phyloP scores from a whole-genome alignment of 2,113 vertebrate species.

The Dipodomys spectabilis region DNA sequence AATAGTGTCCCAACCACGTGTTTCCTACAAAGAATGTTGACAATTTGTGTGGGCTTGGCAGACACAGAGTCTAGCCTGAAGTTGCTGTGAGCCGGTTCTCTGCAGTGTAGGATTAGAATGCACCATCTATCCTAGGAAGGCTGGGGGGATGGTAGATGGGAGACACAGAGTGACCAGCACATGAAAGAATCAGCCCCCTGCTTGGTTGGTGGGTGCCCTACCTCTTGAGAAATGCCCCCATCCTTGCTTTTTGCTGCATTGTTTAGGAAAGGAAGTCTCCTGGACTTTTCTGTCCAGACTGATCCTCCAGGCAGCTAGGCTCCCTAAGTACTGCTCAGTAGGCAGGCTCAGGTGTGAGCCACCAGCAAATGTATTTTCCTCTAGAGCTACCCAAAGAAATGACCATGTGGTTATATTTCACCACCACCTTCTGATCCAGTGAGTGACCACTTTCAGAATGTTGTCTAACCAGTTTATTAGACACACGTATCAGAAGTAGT shows the following conservation, averaged over 20 bases:
- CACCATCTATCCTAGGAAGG: not conserved
- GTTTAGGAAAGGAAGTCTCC: too few species aligned
- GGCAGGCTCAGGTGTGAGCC: too few species aligned
- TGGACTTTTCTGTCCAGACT: too few species aligned
- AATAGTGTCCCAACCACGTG: not conserved
- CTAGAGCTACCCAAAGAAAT: not conserved
- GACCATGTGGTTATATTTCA: slow-evolving; percentile 14
- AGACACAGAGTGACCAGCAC: not conserved
- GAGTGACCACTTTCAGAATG: slow-evolving; percentile 35
- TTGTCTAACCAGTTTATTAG: slow-evolving; percentile 30
- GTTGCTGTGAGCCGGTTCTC: not conserved
- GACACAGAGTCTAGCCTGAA: not conserved
- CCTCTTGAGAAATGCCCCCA: too few species aligned
- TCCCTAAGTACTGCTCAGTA: too few species aligned
- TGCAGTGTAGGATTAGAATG: not conserved
- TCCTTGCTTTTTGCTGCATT: too few species aligned
- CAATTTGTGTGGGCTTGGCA: not conserved
- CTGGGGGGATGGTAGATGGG: not conserved
- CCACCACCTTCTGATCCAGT: not conserved
- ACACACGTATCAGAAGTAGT: not conserved
- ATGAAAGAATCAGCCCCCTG: not conserved
- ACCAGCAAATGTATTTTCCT: not conserved
- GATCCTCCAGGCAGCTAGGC: too few species aligned
- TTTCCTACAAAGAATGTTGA: not conserved
- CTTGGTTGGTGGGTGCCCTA: too few species aligned